These are phyloP conservation scores for Orthosia gothica DNA, from an alignment of 2,888 invertebrate genomes.

Conservation along the genomic window DNA sequence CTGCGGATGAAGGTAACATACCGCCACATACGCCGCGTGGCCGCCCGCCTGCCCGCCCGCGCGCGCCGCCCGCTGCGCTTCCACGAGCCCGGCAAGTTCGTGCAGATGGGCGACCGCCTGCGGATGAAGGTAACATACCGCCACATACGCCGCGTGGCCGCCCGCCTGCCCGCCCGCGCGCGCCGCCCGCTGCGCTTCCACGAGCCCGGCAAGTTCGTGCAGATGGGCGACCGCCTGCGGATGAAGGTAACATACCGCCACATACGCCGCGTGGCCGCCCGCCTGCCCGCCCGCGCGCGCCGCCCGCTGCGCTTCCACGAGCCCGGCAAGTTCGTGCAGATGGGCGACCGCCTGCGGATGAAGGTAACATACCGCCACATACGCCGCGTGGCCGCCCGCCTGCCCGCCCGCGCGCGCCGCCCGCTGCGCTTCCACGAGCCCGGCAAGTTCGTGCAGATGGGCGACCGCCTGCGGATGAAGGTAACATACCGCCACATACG, in stretches of 20 bases:
- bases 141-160: too few species aligned
- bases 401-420: conserved; percentile 89
- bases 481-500: conserved; percentile 76
- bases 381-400: too few species aligned
- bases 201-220: conserved; percentile 98
- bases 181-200: conserved; percentile 97
- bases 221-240: conserved; percentile 96
- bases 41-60: too few species aligned
- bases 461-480: conserved; percentile 97
- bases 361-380: conserved; percentile 89
- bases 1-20: conserved; percentile 95
- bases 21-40: too few species aligned
- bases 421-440: conserved; percentile 98
- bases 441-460: conserved; percentile 98
- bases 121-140: conserved; percentile 93
- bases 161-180: conserved; percentile 88
- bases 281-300: conserved; percentile 93
- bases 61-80: conserved; percentile 96
- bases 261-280: conserved; percentile 94
- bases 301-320: conserved; percentile 98
- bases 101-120: conserved; percentile 97
- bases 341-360: conserved; percentile 97
- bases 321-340: conserved; percentile 98
- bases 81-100: conserved; percentile 99
- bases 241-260: conserved; percentile 92